A percentile compares a stretch with the other conserved stretches of the same genome.
Conservation (phyloP, 2,797 vertebrate genomes). For the Sibirionetta formosa region DNA sequence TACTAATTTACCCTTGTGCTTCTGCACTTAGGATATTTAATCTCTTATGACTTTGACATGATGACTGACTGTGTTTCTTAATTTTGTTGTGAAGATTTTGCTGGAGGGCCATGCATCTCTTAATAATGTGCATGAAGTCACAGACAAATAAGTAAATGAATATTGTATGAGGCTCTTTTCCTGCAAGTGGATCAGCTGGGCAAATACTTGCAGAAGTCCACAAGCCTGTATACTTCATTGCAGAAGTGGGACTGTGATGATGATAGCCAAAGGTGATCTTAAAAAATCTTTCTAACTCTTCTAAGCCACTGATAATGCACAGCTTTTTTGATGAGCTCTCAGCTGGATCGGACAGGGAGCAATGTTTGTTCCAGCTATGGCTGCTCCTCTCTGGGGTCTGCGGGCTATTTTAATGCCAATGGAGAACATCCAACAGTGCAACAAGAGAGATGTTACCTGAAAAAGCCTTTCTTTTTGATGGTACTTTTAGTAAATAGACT, state of each 20-base stretch:
- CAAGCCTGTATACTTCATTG: not conserved
- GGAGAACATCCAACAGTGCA: not conserved
- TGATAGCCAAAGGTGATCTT: not conserved
- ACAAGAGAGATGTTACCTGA: not conserved
- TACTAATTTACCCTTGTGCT: conserved; percentile 65
- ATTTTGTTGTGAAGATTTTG: conserved; percentile 55
- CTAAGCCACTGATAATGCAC: not conserved
- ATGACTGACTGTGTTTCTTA: conserved; percentile 49
- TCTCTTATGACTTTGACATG: conserved; percentile 64
- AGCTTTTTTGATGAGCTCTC: not conserved
- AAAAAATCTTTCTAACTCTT: not conserved
- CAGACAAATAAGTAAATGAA: conserved; percentile 27
- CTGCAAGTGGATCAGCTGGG: not conserved
- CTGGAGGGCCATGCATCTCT: conserved; percentile 49
- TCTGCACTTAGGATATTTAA: conserved; percentile 74
- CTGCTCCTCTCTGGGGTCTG: not conserved
- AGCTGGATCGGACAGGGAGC: not conserved
- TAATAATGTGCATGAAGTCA: conserved; percentile 51
- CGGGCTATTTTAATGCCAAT: not conserved
- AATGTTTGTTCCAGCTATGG: not conserved
- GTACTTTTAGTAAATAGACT: not conserved
- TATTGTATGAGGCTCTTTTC: conserved; percentile 20
- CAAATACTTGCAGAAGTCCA: not conserved
- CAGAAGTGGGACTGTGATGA: rapidly evolving
- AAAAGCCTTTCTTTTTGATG: not conserved